Base-by-base conservation (phyloP, 1,140 invertebrate species). In the Plectus sambesii region DNA sequence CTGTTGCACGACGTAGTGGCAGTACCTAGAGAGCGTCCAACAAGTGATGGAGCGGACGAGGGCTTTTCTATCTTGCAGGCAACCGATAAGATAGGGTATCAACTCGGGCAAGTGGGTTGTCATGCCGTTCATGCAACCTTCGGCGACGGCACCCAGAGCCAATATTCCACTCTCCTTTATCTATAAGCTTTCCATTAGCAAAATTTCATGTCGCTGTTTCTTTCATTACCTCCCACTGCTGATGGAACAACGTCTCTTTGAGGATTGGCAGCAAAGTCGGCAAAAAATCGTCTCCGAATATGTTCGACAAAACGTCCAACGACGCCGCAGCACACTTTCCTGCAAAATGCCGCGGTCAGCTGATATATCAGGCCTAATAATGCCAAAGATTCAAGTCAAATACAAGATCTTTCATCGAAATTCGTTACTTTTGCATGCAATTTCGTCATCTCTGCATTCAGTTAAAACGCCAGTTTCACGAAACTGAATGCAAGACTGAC, bases 71-170 rank as follows among this genome's bases (percentile, higher is more conserved):
- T 99, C 90, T 24, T 80, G 80, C 43, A 98, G 73, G 70, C 87
- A 89, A 51, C 78, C 80, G 42, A 98, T 90, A 42, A 99, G 76
- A 72, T 89, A 98, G 0, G 92, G 93, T 60, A 97, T 87, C 4
- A 98, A 75, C 72, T 97, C 89, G 1, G 85, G 82, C 52, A 98
- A 75, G 73, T 98, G 92, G 19, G 82, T 85, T 37, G 89, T 81
- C 86, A 99, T 96, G 51, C 93, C 93, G 46, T 77, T 80, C 85
- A 94, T 92, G 67, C 93, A 99, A 48, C 92, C 93, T 78, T 98
- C 92, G n/a, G 93, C 92, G 55, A 99, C 93, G 9, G 93, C 93
- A 52, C 93, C 93, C 29, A 97, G 70, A 6, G 89, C 87, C 19
- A 97, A 72, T 53, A 97, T 93, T 17, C 87, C 90, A 44, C 85